These are phyloP conservation scores for Polydrusus pterygomalis DNA, from an alignment of 2,888 invertebrate species.

Conservation along the genomic window DNA sequence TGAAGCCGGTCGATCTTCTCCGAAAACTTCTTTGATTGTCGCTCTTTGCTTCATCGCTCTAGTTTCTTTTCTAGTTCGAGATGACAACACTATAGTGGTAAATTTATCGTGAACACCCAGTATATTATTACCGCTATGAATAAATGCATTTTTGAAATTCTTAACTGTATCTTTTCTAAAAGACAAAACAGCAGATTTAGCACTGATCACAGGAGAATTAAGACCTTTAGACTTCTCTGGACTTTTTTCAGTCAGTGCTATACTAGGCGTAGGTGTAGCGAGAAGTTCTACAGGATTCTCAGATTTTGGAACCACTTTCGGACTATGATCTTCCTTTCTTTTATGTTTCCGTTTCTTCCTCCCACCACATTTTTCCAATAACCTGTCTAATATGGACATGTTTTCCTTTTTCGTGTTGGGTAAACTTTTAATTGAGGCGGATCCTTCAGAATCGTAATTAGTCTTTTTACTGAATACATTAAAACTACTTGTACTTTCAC, in stretches of 20 bases:
- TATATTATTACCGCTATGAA: constrained; percentile 76
- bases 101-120: constrained; percentile 77
- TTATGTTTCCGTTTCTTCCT: constrained; percentile 74
- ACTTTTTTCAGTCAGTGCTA: constrained; percentile 73
- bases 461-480: constrained; percentile 73
- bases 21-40: constrained; percentile 88
- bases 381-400: constrained; percentile 78
- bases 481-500: constrained; percentile 81
- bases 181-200: constrained; percentile 77
- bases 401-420: constrained; percentile 69
- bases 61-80: constrained; percentile 85
- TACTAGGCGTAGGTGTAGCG: constrained; percentile 76
- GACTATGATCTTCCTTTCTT: constrained; percentile 75
- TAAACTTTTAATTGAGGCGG: constrained; percentile 80
- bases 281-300: constrained; percentile 76
- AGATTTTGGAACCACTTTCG: constrained; percentile 76
- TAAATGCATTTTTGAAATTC: constrained; percentile 80
- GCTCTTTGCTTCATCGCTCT: constrained; percentile 83
- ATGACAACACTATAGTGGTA: constrained; percentile 82
- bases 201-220: constrained; percentile 69
- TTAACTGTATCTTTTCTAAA: constrained; percentile 82
- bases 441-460: constrained; percentile 81
- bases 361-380: constrained; percentile 80
- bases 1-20: constrained; percentile 86
- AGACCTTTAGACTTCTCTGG: constrained; percentile 65